Conservation (phyloP, 2,797 vertebrate genomes). For the Heliangelus exortis region DNA sequence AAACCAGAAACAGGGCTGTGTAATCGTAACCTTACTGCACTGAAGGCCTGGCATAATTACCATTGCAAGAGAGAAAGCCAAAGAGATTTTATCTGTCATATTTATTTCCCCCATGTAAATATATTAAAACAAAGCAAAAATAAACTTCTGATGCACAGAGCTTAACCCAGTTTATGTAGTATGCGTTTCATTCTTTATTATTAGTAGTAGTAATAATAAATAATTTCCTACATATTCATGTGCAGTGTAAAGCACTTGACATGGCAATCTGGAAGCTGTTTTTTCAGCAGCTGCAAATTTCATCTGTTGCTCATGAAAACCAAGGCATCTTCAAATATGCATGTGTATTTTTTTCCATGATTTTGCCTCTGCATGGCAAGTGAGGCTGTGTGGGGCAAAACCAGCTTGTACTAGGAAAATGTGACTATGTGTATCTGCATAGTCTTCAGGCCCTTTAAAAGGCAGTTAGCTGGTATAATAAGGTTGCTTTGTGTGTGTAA, state of each 20-base stretch:
- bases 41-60: slow-evolving; percentile 42
- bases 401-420: background rate
- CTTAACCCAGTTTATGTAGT: background rate
- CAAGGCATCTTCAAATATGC: background rate
- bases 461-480: background rate
- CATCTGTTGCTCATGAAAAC: background rate
- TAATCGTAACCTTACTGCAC: slow-evolving; percentile 55
- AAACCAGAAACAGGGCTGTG: slow-evolving; percentile 51
- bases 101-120: slow-evolving; percentile 46
- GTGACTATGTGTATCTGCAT: background rate
- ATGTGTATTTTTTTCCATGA: background rate
- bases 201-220: background rate
- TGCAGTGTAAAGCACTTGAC: background rate
- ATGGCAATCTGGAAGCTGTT: background rate
- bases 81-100: slow-evolving; percentile 55
- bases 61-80: background rate
- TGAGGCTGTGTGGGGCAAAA: background rate
- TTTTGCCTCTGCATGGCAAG: background rate
- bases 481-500: background rate
- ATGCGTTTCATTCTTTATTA: background rate
- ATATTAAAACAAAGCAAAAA: slow-evolving; percentile 37
- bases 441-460: background rate
- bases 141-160: background rate
- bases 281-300: slow-evolving; percentile 28
- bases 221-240: background rate